Evolutionary conservation across 2,888 invertebrate genomes (phyloP).

Genomic region (Phengaris arion): DNA sequence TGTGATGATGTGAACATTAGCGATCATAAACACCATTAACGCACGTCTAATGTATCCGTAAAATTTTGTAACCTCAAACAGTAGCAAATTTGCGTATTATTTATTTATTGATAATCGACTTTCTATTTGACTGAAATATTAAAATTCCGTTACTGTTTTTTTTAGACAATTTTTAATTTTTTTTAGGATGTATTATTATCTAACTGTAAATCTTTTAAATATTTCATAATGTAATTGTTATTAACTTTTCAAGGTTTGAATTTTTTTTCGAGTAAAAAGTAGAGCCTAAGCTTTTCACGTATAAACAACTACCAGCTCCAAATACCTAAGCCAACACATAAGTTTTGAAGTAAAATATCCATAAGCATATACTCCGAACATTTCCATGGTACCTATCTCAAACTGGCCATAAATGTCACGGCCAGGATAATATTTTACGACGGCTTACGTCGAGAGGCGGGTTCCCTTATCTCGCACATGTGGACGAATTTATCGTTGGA

Average conservation of each 20-base stretch:
- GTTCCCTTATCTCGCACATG: conserved; percentile 60
- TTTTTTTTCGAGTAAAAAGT: not conserved
- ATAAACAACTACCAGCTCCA: not conserved
- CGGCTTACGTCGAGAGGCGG: conserved; percentile 63
- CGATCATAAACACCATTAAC: not conserved
- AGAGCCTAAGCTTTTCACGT: not conserved
- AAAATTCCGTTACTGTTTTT: too few species aligned
- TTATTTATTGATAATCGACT: not conserved
- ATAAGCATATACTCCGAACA: conserved; percentile 48
- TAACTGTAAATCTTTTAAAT: too few species aligned
- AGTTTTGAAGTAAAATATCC: conserved; percentile 14
- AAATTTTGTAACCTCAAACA: not conserved
- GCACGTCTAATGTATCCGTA: not conserved
- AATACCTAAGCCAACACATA: conserved; percentile 2
- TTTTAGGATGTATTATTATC: too few species aligned
- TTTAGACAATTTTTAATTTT: too few species aligned
- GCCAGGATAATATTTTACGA: conserved; percentile 77
- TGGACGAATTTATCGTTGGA: conserved; percentile 75
- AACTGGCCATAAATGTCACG: conserved; percentile 70
- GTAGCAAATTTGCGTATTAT: not conserved
- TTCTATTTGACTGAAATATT: too few species aligned
- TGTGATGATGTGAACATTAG: conserved; percentile 26
- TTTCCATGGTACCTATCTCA: conserved; percentile 71
- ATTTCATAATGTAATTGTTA: too few species aligned
- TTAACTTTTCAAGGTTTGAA: not conserved